A percentile compares a stretch with the other conserved stretches of the same genome.
Conservation (phyloP, 2,797 vertebrate species). For the Silurus lanzhouensis region DNA sequence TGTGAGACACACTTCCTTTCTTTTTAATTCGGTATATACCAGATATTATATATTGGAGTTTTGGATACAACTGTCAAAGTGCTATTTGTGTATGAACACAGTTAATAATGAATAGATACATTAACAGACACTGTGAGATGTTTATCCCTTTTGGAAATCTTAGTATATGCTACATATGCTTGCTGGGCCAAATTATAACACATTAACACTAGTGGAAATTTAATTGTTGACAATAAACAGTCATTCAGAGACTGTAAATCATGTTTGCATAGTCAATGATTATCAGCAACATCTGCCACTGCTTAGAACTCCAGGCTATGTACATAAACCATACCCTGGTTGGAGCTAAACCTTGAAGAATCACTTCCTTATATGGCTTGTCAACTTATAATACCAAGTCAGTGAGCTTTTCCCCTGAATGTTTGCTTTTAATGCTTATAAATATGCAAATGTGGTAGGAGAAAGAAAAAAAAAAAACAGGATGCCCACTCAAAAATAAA, state of each 20-base stretch:
- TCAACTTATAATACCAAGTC: background rate
- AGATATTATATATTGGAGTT: background rate
- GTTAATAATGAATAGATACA: background rate
- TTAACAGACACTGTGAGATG: background rate
- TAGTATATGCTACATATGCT: background rate
- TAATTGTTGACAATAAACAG: conserved; percentile 28
- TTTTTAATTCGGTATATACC: background rate
- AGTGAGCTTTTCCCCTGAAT: background rate
- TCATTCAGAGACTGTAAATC: conserved; percentile 30
- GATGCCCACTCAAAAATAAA: conserved; percentile 21
- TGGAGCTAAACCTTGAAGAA: conserved; percentile 26
- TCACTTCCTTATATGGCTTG: background rate
- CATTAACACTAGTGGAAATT: conserved; percentile 14
- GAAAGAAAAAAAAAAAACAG: background rate
- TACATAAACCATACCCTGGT: conserved; percentile 30
- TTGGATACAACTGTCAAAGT: background rate
- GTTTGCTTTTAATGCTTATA: background rate
- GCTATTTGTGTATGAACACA: background rate
- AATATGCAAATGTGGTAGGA: background rate
- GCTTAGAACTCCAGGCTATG: conserved; percentile 24
- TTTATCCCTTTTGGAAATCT: background rate
- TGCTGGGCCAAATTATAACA: background rate
- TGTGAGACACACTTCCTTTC: background rate
- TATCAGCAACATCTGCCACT: conserved; percentile 37
- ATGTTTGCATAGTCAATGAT: conserved; percentile 51